phyloP scores from a whole-genome alignment of 1,140 invertebrate genomes.

The Nautilus pompilius region DNA sequence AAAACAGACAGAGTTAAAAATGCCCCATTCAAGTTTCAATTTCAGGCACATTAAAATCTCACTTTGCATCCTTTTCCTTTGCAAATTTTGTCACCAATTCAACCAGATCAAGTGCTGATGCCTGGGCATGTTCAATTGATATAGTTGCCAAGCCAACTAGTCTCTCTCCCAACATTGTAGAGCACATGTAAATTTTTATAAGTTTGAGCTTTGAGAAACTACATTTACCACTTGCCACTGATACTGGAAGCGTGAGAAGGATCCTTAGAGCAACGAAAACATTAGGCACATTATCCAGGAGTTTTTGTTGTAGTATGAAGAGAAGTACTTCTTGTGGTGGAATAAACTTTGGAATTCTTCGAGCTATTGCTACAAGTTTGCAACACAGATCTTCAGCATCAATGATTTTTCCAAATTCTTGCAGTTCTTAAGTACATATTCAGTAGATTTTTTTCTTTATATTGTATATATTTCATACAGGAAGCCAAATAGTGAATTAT shows the following conservation, averaged over 20 bases:
- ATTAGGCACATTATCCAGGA: too few species aligned
- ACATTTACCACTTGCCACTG: too few species aligned
- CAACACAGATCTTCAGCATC: neutral
- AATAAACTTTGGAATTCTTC: neutral
- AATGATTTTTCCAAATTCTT: neutral
- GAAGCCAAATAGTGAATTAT: neutral
- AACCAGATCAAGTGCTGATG: neutral
- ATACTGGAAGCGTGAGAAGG: too few species aligned
- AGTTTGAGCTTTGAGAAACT: neutral
- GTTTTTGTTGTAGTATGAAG: too few species aligned
- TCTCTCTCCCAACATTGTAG: neutral
- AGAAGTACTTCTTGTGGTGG: neutral
- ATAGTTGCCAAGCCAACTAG: neutral
- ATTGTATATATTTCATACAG: neutral
- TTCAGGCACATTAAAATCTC: too few species aligned
- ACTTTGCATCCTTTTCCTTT: too few species aligned
- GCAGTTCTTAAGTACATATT: neutral
- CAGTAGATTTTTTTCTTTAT: neutral
- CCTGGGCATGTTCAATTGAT: neutral
- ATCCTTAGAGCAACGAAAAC: too few species aligned
- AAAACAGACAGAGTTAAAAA: too few species aligned
- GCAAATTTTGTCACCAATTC: too few species aligned
- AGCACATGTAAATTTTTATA: neutral
- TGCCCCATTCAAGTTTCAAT: too few species aligned
- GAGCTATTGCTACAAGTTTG: neutral